Evolutionary conservation across 1,140 invertebrate species (phyloP), one percentile per base, ranked within the genome.

Genomic region (Zaprionus camerounensis): DNA sequence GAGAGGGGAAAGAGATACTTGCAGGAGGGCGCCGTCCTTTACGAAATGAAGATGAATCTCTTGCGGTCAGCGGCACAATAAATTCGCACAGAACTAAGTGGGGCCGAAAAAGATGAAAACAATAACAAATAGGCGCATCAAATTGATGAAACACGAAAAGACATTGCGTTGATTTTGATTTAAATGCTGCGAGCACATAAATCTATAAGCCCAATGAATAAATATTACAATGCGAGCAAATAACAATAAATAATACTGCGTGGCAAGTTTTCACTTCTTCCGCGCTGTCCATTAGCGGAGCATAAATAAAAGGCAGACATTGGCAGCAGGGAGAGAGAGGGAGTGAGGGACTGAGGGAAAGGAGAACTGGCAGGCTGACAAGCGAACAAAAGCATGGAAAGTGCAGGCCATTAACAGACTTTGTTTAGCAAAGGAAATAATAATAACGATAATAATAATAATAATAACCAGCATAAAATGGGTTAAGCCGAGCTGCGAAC

Each of bases 191-290:
- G 41, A 17, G 53, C 63, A 62, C 70, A 88, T 87, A 86, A 86
- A 86, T 86, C 83, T 88, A 86, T 86, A 80, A 67, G 55, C 82
- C 58, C 76, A 86, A 86, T 88, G 84, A 87, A 88, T 87, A 83
- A 86, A 88, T 88, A 86, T 86, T 78, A 88, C 73, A 85, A 53
- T 62, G 49, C 53, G 17, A 46, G 67, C 66, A 55, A 41, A 62
- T 63, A 59, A 76, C 71, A 80, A 86, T 86, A 86, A 83, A 86
- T 86, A 87, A 87, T 86, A 82, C 77, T 46, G 73, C 71, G 76
- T 63, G 49, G 71, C 62, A 79, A 76, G 63, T 78, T 71, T 74
- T 68, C 76, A 62, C 66, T 71, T 81, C 57, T 73, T 67, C 72
- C 70, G 70, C 72, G 70, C 71, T 90, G 84, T 88, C 84, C 84